Percentiles rank a stretch among this genome's conserved stretches.
Conservation (phyloP, 1,140 invertebrate genomes). For the Epicauta chinensis region DNA sequence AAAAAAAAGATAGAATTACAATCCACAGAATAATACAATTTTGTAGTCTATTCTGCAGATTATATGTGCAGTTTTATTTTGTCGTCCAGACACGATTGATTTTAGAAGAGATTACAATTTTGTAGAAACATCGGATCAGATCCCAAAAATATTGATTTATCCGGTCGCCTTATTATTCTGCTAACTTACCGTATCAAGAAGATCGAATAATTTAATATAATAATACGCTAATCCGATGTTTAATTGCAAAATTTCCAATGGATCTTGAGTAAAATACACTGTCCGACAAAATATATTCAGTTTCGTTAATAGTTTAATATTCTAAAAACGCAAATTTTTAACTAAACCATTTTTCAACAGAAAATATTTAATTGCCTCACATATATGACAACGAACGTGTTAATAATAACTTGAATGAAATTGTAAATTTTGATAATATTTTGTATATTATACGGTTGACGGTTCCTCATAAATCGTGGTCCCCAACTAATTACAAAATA, state of each 20-base stretch:
- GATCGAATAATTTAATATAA: slow-evolving; percentile 58
- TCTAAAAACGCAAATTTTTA: background rate
- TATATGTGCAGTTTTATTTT: too few relatives aligned
- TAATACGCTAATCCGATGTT: slow-evolving; percentile 56
- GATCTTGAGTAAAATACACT: slow-evolving; percentile 58
- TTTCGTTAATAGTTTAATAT: background rate
- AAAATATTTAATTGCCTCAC: slow-evolving; percentile 36
- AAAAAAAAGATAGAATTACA: too few relatives aligned
- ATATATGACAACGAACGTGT: slow-evolving; percentile 67
- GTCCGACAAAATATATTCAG: slow-evolving; percentile 56
- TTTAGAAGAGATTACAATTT: too few relatives aligned
- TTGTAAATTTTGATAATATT: slow-evolving; percentile 75
- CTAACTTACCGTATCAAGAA: slow-evolving; percentile 59
- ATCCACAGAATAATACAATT: too few relatives aligned
- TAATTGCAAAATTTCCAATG: slow-evolving; percentile 55
- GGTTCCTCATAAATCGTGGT: slow-evolving; percentile 59
- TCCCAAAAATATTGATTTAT: too few relatives aligned
- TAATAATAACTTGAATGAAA: slow-evolving; percentile 68
- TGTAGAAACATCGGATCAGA: too few relatives aligned
- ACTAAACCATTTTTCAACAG: too few relatives aligned
- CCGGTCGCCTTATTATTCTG: too few relatives aligned
- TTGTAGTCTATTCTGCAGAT: too few relatives aligned
- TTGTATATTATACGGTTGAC: slow-evolving; percentile 69
- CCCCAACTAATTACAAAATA: slow-evolving; percentile 59
- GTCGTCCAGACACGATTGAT: too few relatives aligned